These are phyloP conservation scores for Centruroides sculpturatus DNA, from an alignment of 1,140 invertebrate species.

Conservation along the genomic window DNA sequence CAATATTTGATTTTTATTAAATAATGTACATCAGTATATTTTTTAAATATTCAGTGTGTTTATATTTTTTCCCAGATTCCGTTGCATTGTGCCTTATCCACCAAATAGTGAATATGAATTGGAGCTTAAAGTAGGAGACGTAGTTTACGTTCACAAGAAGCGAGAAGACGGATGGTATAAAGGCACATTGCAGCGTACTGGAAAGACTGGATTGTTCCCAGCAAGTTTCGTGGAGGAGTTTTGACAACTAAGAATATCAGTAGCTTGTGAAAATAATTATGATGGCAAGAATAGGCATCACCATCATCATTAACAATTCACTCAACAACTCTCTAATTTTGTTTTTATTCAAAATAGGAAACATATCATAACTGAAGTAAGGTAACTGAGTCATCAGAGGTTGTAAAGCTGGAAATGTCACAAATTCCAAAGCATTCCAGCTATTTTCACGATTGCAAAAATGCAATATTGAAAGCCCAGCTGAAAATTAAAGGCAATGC, in stretches of 20 bases:
- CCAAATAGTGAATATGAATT: slow-evolving; percentile 84
- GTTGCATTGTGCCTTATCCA: slow-evolving; percentile 87
- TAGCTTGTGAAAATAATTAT: no score
- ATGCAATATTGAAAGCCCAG: no score
- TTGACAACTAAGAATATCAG: slow-evolving; percentile 1
- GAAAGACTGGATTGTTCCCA: slow-evolving; percentile 81
- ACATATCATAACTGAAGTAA: no score
- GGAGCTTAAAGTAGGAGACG: slow-evolving; percentile 74
- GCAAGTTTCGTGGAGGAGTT: slow-evolving; percentile 61
- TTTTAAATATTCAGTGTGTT: neutral
- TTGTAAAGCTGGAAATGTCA: no score
- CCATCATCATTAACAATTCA: neutral
- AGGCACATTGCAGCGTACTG: slow-evolving; percentile 73
- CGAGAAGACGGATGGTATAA: slow-evolving; percentile 92
- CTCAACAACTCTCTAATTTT: no score
- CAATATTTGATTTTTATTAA: neutral
- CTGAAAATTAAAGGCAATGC: no score
- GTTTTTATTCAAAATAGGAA: no score
- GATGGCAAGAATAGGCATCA: neutral
- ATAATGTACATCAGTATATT: neutral
- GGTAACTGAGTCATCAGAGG: no score
- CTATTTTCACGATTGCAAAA: no score
- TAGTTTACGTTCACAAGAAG: slow-evolving; percentile 81
- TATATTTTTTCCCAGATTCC: slow-evolving; percentile 41
- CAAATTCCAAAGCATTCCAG: no score